phyloP scores from a whole-genome alignment of 2,797 vertebrate genomes.

The Valencia hispanica region DNA sequence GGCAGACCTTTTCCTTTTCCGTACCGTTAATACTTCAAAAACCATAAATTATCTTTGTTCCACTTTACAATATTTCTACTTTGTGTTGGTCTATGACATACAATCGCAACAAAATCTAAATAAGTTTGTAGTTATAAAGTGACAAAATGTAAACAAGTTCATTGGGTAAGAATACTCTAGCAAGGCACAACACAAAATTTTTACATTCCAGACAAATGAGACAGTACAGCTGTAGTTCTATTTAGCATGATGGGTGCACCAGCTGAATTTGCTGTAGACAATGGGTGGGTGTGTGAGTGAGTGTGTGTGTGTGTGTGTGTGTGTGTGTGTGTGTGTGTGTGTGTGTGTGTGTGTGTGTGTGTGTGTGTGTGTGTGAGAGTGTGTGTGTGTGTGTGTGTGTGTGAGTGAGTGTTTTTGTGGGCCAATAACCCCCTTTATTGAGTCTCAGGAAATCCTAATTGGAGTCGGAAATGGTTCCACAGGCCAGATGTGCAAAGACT shows the following conservation, averaged over 20 bases:
- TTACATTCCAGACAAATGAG: neutral
- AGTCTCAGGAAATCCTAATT: conserved; percentile 82
- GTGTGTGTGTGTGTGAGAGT: too few species aligned
- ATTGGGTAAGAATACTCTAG: neutral
- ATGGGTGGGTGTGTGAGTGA: conserved; percentile 64
- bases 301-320: conserved; percentile 67
- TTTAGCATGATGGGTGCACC: conserved; percentile 60
- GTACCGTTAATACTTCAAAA: neutral
- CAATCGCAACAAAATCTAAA: neutral
- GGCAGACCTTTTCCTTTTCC: neutral
- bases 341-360: conserved; percentile 62
- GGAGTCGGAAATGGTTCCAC: conserved; percentile 74
- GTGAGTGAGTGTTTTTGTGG: conserved; percentile 68
- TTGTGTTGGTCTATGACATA: neutral
- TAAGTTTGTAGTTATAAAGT: neutral
- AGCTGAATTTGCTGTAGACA: conserved; percentile 66
- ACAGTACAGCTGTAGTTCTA: conserved; percentile 62
- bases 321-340: conserved; percentile 63
- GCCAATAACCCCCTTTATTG: conserved; percentile 80
- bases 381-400: conserved; percentile 63
- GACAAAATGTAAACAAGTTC: neutral
- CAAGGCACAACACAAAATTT: neutral
- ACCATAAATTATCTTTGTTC: neutral
- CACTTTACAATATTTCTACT: neutral
- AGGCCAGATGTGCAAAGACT: conserved; percentile 78